Conservation (phyloP, 1,140 invertebrate species). For the Microplitis mediator region DNA sequence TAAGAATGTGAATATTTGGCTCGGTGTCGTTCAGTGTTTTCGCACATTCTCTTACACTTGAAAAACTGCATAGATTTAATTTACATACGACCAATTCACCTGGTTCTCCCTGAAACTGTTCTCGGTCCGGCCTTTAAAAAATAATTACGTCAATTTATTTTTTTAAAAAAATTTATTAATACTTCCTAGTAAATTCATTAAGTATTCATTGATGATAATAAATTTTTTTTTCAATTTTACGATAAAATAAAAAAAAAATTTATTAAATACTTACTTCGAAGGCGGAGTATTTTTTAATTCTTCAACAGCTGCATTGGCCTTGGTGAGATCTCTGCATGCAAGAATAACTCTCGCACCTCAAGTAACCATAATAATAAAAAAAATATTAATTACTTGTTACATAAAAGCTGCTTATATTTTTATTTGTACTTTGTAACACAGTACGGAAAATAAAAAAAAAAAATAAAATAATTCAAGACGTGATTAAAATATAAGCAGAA, state of each 20-base stretch:
- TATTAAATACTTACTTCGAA: conserved; percentile 36
- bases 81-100: conserved; percentile 67
- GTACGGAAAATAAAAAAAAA: too few species aligned
- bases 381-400: neutral
- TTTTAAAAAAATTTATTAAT: neutral
- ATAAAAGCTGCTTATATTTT: neutral
- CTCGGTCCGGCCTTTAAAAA: conserved; percentile 40
- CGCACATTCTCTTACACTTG: conserved; percentile 75
- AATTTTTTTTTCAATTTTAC: neutral
- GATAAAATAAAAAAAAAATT: neutral
- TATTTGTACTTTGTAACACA: neutral
- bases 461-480: too few species aligned
- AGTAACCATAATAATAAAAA: conserved; percentile 5
- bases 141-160: neutral
- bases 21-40: conserved; percentile 67
- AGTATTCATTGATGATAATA: neutral
- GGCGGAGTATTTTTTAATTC: conserved; percentile 52
- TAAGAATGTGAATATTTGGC: conserved; percentile 71
- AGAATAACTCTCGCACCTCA: conserved; percentile 66
- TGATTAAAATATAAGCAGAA: too few species aligned
- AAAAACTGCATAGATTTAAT: conserved; percentile 75
- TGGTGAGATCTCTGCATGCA: conserved; percentile 67
- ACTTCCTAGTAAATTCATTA: too few species aligned
- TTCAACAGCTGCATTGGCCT: conserved; percentile 58
- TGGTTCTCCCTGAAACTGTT: conserved; percentile 53